phyloP scores from a whole-genome alignment of 2,113 vertebrate species.

The Actenoides hombroni region DNA sequence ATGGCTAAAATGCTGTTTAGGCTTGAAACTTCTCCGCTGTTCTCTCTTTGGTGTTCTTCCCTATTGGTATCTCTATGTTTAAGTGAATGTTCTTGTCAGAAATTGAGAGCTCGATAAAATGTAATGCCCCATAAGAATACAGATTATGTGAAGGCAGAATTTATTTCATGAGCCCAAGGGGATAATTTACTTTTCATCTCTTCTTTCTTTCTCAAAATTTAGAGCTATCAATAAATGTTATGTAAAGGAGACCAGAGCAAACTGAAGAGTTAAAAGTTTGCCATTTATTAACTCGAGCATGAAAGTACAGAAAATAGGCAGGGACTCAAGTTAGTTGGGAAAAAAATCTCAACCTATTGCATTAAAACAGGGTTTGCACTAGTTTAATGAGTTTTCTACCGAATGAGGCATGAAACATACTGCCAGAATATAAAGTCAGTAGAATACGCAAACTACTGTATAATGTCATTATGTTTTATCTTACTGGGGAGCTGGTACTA shows the following conservation, averaged over 20 bases:
- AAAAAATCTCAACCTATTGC: conserved; percentile 67
- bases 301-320: conserved; percentile 68
- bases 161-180: conserved; percentile 58
- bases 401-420: conserved; percentile 78
- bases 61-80: conserved; percentile 1
- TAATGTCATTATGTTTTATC: conserved; percentile 73
- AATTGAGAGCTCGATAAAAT: conserved; percentile 51
- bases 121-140: conserved; percentile 24
- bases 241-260: conserved; percentile 64
- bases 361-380: conserved; percentile 67
- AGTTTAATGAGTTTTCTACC: conserved; percentile 76
- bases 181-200: conserved; percentile 67
- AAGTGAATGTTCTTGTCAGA: conserved; percentile 31
- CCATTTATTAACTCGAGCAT: conserved; percentile 71
- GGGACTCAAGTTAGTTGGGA: conserved; percentile 50
- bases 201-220: conserved; percentile 56
- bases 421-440: conserved; percentile 72
- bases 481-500: conserved; percentile 51
- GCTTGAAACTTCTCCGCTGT: background rate
- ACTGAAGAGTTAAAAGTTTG: conserved; percentile 46
- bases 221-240: conserved; percentile 52
- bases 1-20: background rate
- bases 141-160: conserved; percentile 41
- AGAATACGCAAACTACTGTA: conserved; percentile 71
- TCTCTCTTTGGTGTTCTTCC: background rate